These are phyloP conservation scores for Selenia dentaria DNA, from an alignment of 2,888 invertebrate species.

Conservation along the genomic window DNA sequence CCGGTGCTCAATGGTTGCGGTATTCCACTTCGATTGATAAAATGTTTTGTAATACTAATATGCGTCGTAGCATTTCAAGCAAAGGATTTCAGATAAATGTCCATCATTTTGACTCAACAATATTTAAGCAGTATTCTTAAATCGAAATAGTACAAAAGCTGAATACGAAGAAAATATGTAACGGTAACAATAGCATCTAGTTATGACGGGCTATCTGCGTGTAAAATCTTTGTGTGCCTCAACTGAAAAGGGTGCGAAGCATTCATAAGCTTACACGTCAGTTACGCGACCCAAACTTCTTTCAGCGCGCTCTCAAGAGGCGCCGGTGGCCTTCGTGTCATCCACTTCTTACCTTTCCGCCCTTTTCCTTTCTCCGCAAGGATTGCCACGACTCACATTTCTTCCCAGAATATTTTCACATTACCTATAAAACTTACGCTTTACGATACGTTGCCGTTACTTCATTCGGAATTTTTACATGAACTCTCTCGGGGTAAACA, in stretches of 20 bases:
- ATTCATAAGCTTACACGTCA: slow-evolving; percentile 71
- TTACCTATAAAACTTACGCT: slow-evolving; percentile 44
- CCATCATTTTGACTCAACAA: neutral
- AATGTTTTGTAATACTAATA: slow-evolving; percentile 7
- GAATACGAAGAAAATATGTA: slow-evolving; percentile 19
- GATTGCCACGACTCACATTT: slow-evolving; percentile 52
- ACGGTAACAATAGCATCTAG: slow-evolving; percentile 48
- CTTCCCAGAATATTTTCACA: slow-evolving; percentile 44
- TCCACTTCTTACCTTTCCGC: slow-evolving; percentile 63
- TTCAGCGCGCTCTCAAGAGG: slow-evolving; percentile 67
- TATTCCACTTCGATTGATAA: slow-evolving; percentile 10
- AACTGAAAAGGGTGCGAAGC: slow-evolving; percentile 60
- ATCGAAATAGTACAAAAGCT: slow-evolving; percentile 31
- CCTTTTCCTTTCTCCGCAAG: slow-evolving; percentile 41
- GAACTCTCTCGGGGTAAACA: slow-evolving; percentile 32
- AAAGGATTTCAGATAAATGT: no score
- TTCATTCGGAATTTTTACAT: slow-evolving; percentile 37
- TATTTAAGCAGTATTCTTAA: neutral
- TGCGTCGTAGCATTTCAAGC: neutral
- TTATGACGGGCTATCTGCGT: slow-evolving; percentile 50
- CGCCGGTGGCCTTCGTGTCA: slow-evolving; percentile 59
- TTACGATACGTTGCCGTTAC: slow-evolving; percentile 44
- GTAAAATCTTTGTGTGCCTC: slow-evolving; percentile 51
- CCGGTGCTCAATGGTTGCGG: slow-evolving; percentile 14
- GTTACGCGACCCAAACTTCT: slow-evolving; percentile 70